A percentile compares a stretch with the other conserved stretches of the same genome.
Evolutionary conservation across 2,888 invertebrate genomes (phyloP).

Genomic region (Cephonodes hylas): DNA sequence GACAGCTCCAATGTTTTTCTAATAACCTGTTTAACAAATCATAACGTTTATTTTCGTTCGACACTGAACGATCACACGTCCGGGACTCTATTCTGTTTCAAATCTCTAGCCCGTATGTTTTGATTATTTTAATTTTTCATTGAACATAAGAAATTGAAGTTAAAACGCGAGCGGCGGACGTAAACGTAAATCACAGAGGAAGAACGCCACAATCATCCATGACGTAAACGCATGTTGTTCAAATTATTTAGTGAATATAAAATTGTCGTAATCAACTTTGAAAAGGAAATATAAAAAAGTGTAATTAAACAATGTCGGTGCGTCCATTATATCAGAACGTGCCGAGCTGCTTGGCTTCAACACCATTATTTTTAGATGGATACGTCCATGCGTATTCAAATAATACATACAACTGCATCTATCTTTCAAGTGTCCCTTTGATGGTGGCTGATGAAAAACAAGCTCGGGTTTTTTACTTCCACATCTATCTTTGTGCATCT

Average conservation of each 20-base stretch:
- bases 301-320: constrained; percentile 19
- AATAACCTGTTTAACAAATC: constrained; percentile 76
- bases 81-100: constrained; percentile 75
- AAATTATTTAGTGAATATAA: constrained; percentile 23
- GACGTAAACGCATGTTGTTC: constrained; percentile 26
- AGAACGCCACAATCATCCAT: constrained; percentile 30
- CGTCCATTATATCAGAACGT: constrained; percentile 1
- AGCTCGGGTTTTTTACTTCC: constrained; percentile 48
- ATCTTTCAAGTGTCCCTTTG: constrained; percentile 74
- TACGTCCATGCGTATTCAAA: constrained; percentile 20
- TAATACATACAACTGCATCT: constrained; percentile 44
- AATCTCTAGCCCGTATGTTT: constrained; percentile 68
- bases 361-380: constrained; percentile 4
- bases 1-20: constrained; percentile 69
- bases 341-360: background rate
- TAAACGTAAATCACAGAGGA: constrained; percentile 27
- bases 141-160: constrained; percentile 54
- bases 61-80: constrained; percentile 73
- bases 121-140: constrained; percentile 70
- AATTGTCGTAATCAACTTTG: constrained; percentile 30
- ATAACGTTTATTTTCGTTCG: constrained; percentile 76
- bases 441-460: constrained; percentile 69
- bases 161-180: constrained; percentile 44
- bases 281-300: constrained; percentile 33
- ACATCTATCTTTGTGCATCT: constrained; percentile 42